Evolutionary conservation across 2,113 vertebrate genomes (phyloP).

Genomic region (Pionites leucogaster): DNA sequence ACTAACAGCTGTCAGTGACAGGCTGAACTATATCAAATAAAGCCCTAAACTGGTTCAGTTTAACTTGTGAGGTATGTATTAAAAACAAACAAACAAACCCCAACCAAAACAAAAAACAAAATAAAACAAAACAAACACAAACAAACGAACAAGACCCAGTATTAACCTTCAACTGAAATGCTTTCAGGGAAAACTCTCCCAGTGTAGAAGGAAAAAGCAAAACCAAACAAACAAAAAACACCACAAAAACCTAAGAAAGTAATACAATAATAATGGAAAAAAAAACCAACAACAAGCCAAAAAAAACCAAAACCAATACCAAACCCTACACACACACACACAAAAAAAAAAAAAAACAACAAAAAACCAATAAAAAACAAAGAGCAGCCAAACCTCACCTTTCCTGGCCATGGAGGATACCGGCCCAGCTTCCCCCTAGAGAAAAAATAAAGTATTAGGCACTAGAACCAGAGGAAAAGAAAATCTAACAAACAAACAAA

Average conservation of each 20-base stretch:
- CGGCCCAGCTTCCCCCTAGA: slow-evolving; percentile 96
- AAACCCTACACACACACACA: background rate
- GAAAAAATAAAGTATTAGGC: slow-evolving; percentile 56
- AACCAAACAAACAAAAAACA: background rate
- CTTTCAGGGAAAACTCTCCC: background rate
- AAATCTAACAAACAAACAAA: background rate
- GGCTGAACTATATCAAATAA: background rate
- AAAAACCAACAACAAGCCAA: background rate
- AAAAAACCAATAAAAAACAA: background rate
- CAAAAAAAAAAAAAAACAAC: too few species aligned
- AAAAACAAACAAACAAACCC: background rate
- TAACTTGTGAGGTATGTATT: background rate
- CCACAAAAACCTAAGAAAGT: background rate
- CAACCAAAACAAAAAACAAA: background rate
- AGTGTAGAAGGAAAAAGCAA: background rate
- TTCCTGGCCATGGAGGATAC: slow-evolving; percentile 98
- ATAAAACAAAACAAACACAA: background rate
- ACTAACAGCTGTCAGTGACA: background rate
- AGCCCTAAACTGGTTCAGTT: background rate
- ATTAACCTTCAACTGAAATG: background rate
- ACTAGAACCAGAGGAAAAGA: background rate
- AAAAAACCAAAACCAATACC: background rate
- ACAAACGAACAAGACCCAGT: background rate
- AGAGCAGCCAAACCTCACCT: slow-evolving; percentile 77
- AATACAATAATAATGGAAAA: background rate